These are phyloP conservation scores for Dasysyrphus tricinctus DNA, from an alignment of 2,888 invertebrate species.

Conservation along the genomic window DNA sequence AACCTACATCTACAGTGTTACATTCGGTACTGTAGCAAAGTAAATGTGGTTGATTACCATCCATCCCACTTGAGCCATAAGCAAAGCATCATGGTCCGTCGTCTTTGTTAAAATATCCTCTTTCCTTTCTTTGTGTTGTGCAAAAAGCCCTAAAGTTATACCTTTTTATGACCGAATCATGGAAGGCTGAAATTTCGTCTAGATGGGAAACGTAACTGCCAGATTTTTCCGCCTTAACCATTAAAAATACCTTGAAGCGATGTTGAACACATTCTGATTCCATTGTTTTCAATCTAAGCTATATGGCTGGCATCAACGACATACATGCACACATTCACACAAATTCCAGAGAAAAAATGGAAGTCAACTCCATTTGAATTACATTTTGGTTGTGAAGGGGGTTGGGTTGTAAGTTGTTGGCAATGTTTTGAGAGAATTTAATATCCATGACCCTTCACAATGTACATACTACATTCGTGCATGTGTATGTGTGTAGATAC, in stretches of 20 bases:
- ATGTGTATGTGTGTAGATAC: background rate
- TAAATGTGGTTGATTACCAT: constrained; percentile 67
- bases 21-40: constrained; percentile 37
- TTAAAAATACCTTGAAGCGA: constrained; percentile 67
- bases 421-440: constrained; percentile 55
- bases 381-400: constrained; percentile 44
- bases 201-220: constrained; percentile 51
- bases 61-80: constrained; percentile 54
- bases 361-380: constrained; percentile 65
- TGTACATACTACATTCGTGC: background rate
- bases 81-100: constrained; percentile 2
- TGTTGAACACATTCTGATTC: constrained; percentile 17
- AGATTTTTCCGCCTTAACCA: constrained; percentile 64
- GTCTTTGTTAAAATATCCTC: constrained; percentile 17
- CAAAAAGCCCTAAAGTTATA: constrained; percentile 52
- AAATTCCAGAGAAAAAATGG: constrained; percentile 31
- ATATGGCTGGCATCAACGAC: background rate
- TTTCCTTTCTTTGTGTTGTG: constrained; percentile 23
- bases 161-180: constrained; percentile 62
- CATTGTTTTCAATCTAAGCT: constrained; percentile 19
- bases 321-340: background rate
- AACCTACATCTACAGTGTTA: constrained; percentile 15
- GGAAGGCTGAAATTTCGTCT: constrained; percentile 37
- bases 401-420: constrained; percentile 29
- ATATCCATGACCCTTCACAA: constrained; percentile 69